A percentile compares a stretch with the other conserved stretches of the same genome.
These are phyloP conservation scores for Trichechus manatus DNA, from an alignment of 2,113 vertebrate species.

Conservation along the genomic window DNA sequence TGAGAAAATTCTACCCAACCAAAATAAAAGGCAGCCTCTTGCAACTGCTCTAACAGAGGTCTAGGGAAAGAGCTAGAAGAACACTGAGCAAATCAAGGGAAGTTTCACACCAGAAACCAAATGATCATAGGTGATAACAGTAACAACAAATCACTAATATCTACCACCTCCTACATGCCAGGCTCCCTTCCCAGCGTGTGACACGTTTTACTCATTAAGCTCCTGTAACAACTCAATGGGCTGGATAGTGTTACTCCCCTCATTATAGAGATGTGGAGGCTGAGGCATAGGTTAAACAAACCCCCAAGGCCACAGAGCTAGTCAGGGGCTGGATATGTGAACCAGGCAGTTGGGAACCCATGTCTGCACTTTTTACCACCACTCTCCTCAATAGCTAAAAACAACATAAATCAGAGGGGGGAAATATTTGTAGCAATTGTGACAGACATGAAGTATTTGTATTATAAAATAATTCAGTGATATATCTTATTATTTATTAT, in stretches of 20 bases:
- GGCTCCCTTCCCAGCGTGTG: not conserved
- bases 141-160: too few species aligned
- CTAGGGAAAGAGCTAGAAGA: not conserved
- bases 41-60: not conserved
- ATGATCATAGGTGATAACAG: too few species aligned
- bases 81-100: not conserved
- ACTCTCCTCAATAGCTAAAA: not conserved
- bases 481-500: not conserved
- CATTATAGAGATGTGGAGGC: not conserved
- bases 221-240: not conserved
- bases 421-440: not conserved
- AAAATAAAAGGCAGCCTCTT: not conserved
- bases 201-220: not conserved
- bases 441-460: not conserved
- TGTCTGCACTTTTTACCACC: not conserved
- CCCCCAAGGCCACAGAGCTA: not conserved
- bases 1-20: not conserved
- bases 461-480: not conserved
- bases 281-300: not conserved
- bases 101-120: not conserved
- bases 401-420: not conserved
- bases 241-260: rapidly evolving
- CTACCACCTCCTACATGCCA: rapidly evolving
- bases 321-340: not conserved
- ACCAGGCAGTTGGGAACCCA: not conserved